Evolutionary conservation across 2,113 vertebrate genomes (phyloP).

Genomic region (Romanogobio albipinnatus): DNA sequence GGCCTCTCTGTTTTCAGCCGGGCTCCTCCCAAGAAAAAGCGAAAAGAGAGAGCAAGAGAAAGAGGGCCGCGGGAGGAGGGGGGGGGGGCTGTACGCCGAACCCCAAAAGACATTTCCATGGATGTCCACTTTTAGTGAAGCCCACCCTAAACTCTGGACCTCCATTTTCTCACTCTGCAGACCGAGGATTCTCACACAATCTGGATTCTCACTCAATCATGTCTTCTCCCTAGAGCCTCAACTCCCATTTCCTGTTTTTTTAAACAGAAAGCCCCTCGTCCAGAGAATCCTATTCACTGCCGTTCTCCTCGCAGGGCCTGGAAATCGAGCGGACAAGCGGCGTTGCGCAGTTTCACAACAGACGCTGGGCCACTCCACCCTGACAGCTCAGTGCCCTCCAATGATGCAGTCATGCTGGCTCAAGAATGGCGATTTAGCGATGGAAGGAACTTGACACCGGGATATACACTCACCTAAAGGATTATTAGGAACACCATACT

Average conservation of each 20-base stretch:
- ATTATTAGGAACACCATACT: too few relatives aligned
- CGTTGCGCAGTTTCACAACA: conserved; percentile 52
- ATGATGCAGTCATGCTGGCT: conserved; percentile 59
- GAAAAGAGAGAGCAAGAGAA: not conserved
- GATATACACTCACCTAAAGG: too few relatives aligned
- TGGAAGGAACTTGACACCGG: conserved; percentile 53
- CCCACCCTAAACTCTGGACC: conserved; percentile 18
- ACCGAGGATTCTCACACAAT: conserved; percentile 40
- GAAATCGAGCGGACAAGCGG: conserved; percentile 65
- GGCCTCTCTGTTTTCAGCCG: conserved; percentile 40
- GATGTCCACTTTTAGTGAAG: conserved; percentile 21
- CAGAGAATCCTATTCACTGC: conserved; percentile 54
- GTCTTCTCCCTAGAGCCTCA: conserved; percentile 64
- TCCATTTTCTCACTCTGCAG: conserved; percentile 19
- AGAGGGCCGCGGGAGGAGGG: not conserved
- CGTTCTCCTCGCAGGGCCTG: conserved; percentile 11
- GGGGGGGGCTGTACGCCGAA: conserved; percentile 4
- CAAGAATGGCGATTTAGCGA: conserved; percentile 9
- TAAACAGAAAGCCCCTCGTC: conserved; percentile 46
- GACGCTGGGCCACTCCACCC: conserved; percentile 54
- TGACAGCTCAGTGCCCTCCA: conserved; percentile 44
- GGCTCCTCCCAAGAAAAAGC: conserved; percentile 39
- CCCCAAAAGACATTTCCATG: conserved; percentile 52
- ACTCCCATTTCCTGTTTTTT: conserved; percentile 74
- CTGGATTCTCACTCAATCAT: conserved; percentile 67